A percentile compares a stretch with the other conserved stretches of the same genome.
Conservation (phyloP, 2,888 invertebrate species). For the Polyommatus icarus region DNA sequence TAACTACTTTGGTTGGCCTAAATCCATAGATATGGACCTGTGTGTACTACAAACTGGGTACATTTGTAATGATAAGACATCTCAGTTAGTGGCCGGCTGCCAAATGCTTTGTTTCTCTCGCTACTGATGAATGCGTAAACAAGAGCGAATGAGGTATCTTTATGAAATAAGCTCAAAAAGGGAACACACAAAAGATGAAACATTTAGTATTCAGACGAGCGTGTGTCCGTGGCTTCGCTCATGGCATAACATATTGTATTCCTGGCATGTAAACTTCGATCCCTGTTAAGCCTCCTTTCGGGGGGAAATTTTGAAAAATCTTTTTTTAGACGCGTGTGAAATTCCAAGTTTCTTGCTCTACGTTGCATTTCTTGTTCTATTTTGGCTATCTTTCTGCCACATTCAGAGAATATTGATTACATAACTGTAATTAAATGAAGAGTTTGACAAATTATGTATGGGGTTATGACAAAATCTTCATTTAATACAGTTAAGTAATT, state of each 20-base stretch:
- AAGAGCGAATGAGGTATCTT: neutral
- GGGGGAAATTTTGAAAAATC: no score
- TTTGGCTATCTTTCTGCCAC: no score
- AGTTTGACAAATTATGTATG: no score
- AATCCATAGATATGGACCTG: neutral
- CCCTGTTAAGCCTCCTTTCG: neutral
- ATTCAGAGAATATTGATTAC: no score
- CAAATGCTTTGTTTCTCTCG: neutral
- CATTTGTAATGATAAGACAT: neutral
- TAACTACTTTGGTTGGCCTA: neutral
- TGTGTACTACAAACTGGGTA: neutral
- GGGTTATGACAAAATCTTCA: no score
- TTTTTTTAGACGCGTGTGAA: no score
- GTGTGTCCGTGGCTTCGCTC: neutral
- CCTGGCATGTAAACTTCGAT: neutral
- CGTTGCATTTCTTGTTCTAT: no score
- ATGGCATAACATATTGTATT: neutral
- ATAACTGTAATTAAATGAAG: no score
- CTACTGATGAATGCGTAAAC: constrained; percentile 6
- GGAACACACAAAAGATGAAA: neutral
- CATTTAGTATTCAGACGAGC: neutral
- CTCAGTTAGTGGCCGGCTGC: neutral
- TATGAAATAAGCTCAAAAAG: neutral
- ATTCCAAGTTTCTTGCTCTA: no score
- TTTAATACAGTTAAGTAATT: no score